Conservation (phyloP, 2,113 vertebrate species). For the Corydoras sp. region DNA sequence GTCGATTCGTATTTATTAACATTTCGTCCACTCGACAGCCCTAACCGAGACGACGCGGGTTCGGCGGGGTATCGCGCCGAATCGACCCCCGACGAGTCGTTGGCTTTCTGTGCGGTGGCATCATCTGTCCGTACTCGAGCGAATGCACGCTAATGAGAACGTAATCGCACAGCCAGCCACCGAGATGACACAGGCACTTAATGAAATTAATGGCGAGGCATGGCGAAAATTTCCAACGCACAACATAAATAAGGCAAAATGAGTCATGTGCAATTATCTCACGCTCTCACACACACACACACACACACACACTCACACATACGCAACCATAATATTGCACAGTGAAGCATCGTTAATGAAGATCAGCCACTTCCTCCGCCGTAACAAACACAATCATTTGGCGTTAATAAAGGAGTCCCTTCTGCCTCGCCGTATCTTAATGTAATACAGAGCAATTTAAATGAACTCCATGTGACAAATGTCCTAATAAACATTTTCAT, state of each 20-base stretch:
- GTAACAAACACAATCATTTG: slow-evolving; percentile 38
- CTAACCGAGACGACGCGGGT: background rate
- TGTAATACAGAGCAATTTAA: background rate
- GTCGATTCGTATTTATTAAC: background rate
- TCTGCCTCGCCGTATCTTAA: background rate
- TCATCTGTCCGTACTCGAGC: slow-evolving; percentile 49
- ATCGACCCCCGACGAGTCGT: background rate
- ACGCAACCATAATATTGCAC: slow-evolving; percentile 36
- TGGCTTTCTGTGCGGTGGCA: slow-evolving; percentile 29
- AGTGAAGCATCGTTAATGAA: slow-evolving; percentile 45
- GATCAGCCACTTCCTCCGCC: slow-evolving; percentile 31
- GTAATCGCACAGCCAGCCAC: slow-evolving; percentile 33
- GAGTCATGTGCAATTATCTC: slow-evolving; percentile 43
- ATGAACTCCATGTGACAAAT: slow-evolving; percentile 10
- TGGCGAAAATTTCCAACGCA: slow-evolving; percentile 48
- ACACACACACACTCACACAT: background rate
- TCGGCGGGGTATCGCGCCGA: background rate
- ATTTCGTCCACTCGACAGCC: background rate
- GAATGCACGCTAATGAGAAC: slow-evolving; percentile 49
- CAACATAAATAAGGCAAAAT: slow-evolving; percentile 47
- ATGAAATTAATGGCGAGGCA: slow-evolving; percentile 41
- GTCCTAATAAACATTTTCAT: background rate
- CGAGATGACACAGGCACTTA: slow-evolving; percentile 41
- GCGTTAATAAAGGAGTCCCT: slow-evolving; percentile 4
- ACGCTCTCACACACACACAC: slow-evolving; percentile 21